Base-by-base conservation (phyloP, 2,113 vertebrate genomes). In the Cololabis saira region DNA sequence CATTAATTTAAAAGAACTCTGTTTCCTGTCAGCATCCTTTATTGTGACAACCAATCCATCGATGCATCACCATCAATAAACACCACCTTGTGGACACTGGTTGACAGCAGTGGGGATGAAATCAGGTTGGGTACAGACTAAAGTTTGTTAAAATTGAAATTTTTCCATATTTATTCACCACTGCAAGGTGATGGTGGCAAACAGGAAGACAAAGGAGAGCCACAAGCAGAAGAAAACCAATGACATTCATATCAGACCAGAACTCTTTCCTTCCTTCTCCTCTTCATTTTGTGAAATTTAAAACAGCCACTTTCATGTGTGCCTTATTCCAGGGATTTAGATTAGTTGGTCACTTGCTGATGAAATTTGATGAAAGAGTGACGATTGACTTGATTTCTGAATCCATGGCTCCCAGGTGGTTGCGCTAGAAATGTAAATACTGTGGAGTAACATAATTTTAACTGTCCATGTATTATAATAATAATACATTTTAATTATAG, bases 221-320 rank as follows among this genome's bases (percentile, higher is more conserved):
- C 56, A 70, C 33, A 37, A 11, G 24, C 24, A 27, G 5, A 27
- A 27, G 24, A 27, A 3, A 37, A 37, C 33, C 33, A 10, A 66
- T 70, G 51, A 61, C 40, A 19, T 48, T 68, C 33, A 66, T 56
- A 44, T 55, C 60, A 63, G 33, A 69, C 41, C 49, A 19, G 44
- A 43, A 70, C 56, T 43, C 18, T 17, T 12, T 16, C 11, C 30
- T 15, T 54, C 27, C 30, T 1, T 56, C 30, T 30, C 30, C 30
- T 3, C 30, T 30, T 30, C 4, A 8, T 30, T 55, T 81, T 59
- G 64, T 88, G 67, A 89, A 90, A 88, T 90, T 90, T 89, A 88
- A 78, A n/a, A 90, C 89, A 66, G 56, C 16, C 58, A 60, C 52
- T 45, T 61, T 61, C 77, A 62, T 47, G 2, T 87, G 87, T 69